Evolutionary conservation across 2,113 vertebrate genomes (phyloP).

Genomic region (Tyrannus savana): DNA sequence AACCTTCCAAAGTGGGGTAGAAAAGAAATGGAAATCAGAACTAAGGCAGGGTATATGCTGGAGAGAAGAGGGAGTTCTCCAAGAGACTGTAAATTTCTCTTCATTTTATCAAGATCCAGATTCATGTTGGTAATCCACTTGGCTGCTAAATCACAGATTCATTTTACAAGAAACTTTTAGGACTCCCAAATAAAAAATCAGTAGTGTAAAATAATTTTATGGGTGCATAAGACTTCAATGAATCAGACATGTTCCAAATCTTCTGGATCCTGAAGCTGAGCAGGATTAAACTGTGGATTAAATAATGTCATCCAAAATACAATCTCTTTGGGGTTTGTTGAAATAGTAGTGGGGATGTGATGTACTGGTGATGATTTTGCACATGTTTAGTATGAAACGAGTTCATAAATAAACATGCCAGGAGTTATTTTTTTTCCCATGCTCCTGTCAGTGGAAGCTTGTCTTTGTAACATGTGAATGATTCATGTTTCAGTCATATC

Average conservation of each 20-base stretch:
- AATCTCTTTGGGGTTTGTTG: background rate
- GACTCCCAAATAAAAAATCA: background rate
- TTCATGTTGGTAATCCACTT: background rate
- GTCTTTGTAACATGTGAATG: background rate
- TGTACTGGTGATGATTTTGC: background rate
- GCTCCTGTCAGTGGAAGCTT: background rate
- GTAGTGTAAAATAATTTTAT: background rate
- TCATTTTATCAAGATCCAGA: background rate
- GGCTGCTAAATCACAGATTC: background rate
- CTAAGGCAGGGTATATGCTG: background rate
- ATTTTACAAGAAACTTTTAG: background rate
- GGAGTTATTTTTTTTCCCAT: background rate
- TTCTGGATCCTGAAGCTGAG: background rate
- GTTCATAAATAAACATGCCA: background rate
- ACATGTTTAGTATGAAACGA: background rate
- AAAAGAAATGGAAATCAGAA: background rate
- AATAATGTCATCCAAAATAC: background rate
- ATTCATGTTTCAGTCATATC: background rate
- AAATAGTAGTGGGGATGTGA: background rate
- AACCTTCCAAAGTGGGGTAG: background rate
- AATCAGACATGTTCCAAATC: background rate
- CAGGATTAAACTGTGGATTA: background rate
- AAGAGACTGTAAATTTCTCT: background rate
- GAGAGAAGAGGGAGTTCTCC: background rate
- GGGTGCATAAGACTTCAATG: background rate